Evolutionary conservation across 1,140 invertebrate species (phyloP).

Genomic region (Tetraneura akinire): DNA sequence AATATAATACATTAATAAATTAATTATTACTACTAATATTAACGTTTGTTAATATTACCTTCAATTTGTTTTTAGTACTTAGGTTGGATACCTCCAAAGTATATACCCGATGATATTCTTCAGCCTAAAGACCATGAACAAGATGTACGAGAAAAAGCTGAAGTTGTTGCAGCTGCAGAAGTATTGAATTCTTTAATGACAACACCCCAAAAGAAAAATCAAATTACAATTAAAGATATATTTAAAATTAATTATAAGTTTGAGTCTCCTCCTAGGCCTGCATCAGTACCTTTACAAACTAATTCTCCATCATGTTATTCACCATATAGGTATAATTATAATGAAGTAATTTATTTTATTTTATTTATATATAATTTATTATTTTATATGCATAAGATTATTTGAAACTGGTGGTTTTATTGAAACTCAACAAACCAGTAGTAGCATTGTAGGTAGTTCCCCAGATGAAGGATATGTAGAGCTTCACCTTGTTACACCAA

Average conservation of each 20-base stretch:
- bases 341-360: not conserved
- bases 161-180: slow-evolving; percentile 46
- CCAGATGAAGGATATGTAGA: slow-evolving; percentile 44
- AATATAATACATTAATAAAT: too few species aligned
- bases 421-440: slow-evolving; percentile 43
- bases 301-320: slow-evolving; percentile 45
- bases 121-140: slow-evolving; percentile 24
- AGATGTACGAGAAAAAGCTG: slow-evolving; percentile 35
- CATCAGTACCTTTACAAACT: slow-evolving; percentile 53
- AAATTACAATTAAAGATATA: slow-evolving; percentile 7
- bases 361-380: not conserved
- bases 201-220: slow-evolving; percentile 39
- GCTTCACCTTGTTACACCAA: slow-evolving; percentile 36
- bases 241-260: slow-evolving; percentile 49
- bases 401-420: slow-evolving; percentile 42
- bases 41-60: not conserved
- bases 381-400: slow-evolving; percentile 1
- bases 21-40: too few species aligned
- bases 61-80: slow-evolving; percentile 11
- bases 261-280: slow-evolving; percentile 55
- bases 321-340: slow-evolving; percentile 31
- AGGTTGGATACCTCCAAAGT: slow-evolving; percentile 49
- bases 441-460: slow-evolving; percentile 31
- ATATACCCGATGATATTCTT: slow-evolving; percentile 28
- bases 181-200: slow-evolving; percentile 49